Conservation (phyloP, 1,140 invertebrate genomes). For the Riptortus pedestris region DNA sequence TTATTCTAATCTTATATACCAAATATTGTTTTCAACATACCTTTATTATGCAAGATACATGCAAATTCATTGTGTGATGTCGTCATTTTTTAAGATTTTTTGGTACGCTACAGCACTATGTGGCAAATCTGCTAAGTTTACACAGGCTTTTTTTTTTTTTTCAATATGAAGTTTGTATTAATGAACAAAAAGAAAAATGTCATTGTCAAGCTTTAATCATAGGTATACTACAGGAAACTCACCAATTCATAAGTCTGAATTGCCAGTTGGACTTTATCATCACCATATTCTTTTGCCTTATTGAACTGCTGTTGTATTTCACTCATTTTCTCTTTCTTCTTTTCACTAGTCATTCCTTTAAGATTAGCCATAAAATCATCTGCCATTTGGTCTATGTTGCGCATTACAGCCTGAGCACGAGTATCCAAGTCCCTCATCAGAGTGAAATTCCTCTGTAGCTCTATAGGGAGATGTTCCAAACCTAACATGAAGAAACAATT, state of each 20-base stretch:
- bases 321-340: slow-evolving; percentile 66
- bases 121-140: no score
- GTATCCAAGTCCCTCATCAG: slow-evolving; percentile 90
- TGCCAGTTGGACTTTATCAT: slow-evolving; percentile 93
- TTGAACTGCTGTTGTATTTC: slow-evolving; percentile 80
- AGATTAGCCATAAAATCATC: slow-evolving; percentile 69
- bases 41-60: no score
- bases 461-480: slow-evolving; percentile 85
- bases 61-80: no score
- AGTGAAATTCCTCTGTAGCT: slow-evolving; percentile 90
- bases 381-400: slow-evolving; percentile 77
- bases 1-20: no score
- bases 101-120: no score
- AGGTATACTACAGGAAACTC: background rate
- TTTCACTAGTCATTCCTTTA: slow-evolving; percentile 52
- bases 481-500: slow-evolving; percentile 41
- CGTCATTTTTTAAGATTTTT: no score
- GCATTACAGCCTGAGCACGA: slow-evolving; percentile 77
- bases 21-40: no score
- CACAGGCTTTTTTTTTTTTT: no score
- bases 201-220: no score
- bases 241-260: slow-evolving; percentile 96
- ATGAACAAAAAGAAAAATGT: no score
- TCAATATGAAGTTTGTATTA: no score
- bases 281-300: slow-evolving; percentile 86